phyloP scores from a whole-genome alignment of 1,140 invertebrate species.

The Drosophila subpulchrella region DNA sequence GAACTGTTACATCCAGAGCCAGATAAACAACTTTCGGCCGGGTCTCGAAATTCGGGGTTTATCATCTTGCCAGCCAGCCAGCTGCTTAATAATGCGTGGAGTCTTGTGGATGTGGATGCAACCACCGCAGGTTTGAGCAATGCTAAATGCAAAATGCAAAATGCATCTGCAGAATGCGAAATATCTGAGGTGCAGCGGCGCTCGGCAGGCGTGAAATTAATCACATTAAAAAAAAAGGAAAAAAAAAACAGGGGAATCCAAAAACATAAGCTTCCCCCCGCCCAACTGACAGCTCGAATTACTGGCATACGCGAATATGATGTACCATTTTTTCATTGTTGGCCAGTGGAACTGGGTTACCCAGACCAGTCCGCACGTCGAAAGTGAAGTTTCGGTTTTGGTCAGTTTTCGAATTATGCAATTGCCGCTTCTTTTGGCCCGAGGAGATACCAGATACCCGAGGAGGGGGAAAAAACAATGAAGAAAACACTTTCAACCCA shows the following conservation, averaged over 20 bases:
- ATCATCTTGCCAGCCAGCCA: slow-evolving; percentile 63
- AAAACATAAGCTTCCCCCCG: neutral
- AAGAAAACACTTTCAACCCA: slow-evolving; percentile 68
- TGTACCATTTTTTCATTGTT: slow-evolving; percentile 58
- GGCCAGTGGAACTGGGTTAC: slow-evolving; percentile 70
- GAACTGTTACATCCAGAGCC: slow-evolving; percentile 43
- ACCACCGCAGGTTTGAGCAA: slow-evolving; percentile 16
- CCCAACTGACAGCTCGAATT: slow-evolving; percentile 67
- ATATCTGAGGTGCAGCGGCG: slow-evolving; percentile 46
- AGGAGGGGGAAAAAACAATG: slow-evolving; percentile 23
- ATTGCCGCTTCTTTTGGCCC: slow-evolving; percentile 40
- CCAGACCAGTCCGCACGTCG: slow-evolving; percentile 53
- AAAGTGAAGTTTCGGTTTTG: slow-evolving; percentile 66
- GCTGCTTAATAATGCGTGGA: slow-evolving; percentile 78
- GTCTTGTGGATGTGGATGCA: slow-evolving; percentile 47
- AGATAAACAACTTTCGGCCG: slow-evolving; percentile 60
- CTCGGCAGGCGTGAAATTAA: slow-evolving; percentile 75
- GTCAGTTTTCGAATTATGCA: slow-evolving; percentile 60
- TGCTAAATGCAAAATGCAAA: slow-evolving; percentile 56
- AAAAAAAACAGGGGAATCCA: slow-evolving; percentile 24
- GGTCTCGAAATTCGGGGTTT: slow-evolving; percentile 50
- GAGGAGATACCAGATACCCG: slow-evolving; percentile 34
- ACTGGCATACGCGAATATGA: slow-evolving; percentile 64
- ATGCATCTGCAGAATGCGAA: slow-evolving; percentile 66
- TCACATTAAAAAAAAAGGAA: slow-evolving; percentile 35